These are phyloP conservation scores for Willisornis vidua DNA, from an alignment of 2,113 vertebrate species.

Conservation along the genomic window DNA sequence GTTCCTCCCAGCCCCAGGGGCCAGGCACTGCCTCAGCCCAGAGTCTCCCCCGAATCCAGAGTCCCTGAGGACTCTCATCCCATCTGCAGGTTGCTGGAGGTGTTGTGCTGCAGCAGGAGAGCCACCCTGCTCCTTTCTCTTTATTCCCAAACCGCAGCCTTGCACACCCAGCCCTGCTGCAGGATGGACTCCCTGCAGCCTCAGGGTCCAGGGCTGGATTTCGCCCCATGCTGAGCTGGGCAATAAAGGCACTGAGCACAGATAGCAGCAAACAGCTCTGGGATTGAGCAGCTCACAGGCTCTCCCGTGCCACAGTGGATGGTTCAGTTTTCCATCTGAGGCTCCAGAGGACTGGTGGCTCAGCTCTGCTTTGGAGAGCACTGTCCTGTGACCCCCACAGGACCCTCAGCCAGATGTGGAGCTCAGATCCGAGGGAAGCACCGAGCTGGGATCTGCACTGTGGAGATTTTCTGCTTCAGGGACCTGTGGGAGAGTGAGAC, in stretches of 20 bases:
- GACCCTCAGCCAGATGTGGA: constrained; percentile 52
- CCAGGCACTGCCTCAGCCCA: neutral
- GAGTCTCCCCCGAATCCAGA: neutral
- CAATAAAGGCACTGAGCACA: neutral
- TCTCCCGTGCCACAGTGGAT: neutral
- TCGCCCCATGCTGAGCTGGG: neutral
- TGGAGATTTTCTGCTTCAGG: constrained; percentile 66
- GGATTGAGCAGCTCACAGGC: neutral
- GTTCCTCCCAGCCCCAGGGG: neutral
- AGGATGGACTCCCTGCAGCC: neutral
- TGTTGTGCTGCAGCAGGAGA: neutral
- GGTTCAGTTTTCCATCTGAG: accelerated
- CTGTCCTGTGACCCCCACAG: neutral
- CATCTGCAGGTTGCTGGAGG: neutral
- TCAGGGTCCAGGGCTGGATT: neutral
- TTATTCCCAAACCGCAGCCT: neutral
- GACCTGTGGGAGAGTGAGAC: constrained; percentile 26
- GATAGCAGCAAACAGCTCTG: neutral
- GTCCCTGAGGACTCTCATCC: neutral
- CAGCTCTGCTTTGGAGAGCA: constrained; percentile 59
- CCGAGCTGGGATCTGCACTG: constrained; percentile 54
- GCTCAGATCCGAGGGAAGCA: constrained; percentile 55
- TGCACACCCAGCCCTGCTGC: neutral
- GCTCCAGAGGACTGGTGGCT: neutral
- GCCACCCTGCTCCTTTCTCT: neutral